phyloP scores from a whole-genome alignment of 1,140 invertebrate genomes.

The Pseudomyrmex dendroicus region DNA sequence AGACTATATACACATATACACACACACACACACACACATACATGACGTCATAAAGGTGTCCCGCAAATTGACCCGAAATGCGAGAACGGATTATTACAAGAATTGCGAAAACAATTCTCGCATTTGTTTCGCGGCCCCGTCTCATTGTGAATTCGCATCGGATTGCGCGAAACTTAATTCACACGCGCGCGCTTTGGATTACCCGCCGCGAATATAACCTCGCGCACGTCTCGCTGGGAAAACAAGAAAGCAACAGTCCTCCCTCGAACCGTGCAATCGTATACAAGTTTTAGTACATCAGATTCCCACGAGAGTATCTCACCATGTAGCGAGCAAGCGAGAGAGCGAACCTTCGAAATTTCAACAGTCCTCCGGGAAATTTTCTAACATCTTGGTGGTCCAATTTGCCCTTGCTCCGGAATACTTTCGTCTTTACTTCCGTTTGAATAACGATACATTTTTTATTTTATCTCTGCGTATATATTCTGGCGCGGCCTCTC shows the following conservation, averaged over 20 bases:
- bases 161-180: background rate
- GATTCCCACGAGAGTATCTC: slow-evolving; percentile 54
- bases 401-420: slow-evolving; percentile 35
- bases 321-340: background rate
- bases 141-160: slow-evolving; percentile 15
- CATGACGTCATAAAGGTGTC: background rate
- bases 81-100: slow-evolving; percentile 9
- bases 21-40: no score
- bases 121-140: background rate
- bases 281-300: slow-evolving; percentile 63
- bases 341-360: slow-evolving; percentile 27
- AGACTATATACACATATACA: no score
- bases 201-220: slow-evolving; percentile 2
- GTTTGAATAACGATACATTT: slow-evolving; percentile 58
- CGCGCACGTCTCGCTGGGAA: background rate
- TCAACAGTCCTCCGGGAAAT: slow-evolving; percentile 68
- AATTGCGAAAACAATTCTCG: background rate
- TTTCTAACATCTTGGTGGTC: slow-evolving; percentile 64
- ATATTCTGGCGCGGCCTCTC: background rate
- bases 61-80: background rate
- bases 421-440: background rate
- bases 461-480: slow-evolving; percentile 59
- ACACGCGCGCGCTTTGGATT: background rate
- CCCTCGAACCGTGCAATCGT: slow-evolving; percentile 41
- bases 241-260: slow-evolving; percentile 24